Percentiles rank a stretch among this genome's conserved stretches.
phyloP scores from a whole-genome alignment of 2,797 vertebrate species.

The Macropus fuliginosus region DNA sequence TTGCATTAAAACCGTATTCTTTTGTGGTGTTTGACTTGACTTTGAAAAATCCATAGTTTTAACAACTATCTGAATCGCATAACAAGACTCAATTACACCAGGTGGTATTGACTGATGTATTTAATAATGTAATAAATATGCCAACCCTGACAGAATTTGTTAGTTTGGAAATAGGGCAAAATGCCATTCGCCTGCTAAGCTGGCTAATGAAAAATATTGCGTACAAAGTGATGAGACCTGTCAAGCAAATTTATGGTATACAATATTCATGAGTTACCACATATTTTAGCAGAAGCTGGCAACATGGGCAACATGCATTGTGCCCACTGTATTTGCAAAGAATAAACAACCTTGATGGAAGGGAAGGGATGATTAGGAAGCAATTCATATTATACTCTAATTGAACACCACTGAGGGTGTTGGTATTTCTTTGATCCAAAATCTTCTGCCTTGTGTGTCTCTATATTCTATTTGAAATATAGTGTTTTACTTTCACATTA shows the following conservation, averaged over 20 bases:
- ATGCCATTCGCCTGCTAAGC: constrained; percentile 77
- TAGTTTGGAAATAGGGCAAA: constrained; percentile 80
- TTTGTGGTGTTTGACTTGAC: constrained; percentile 75
- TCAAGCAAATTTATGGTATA: constrained; percentile 74
- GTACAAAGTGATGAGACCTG: constrained; percentile 71
- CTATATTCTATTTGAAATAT: constrained; percentile 59
- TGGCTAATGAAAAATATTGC: constrained; percentile 79
- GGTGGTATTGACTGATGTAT: constrained; percentile 78
- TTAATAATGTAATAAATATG: constrained; percentile 82
- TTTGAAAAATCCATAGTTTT: constrained; percentile 76
- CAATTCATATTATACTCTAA: constrained; percentile 6
- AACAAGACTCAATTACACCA: constrained; percentile 76
- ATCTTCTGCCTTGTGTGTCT: constrained; percentile 58
- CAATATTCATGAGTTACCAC: constrained; percentile 40
- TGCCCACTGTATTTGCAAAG: constrained; percentile 33
- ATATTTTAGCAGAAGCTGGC: constrained; percentile 61
- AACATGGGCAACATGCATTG: background rate
- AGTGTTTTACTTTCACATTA: constrained; percentile 79
- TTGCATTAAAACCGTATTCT: constrained; percentile 72
- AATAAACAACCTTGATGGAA: constrained; percentile 20
- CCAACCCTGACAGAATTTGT: constrained; percentile 79
- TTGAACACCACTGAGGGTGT: constrained; percentile 39
- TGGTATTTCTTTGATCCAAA: constrained; percentile 50
- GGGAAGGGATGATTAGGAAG: constrained; percentile 13
- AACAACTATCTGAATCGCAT: constrained; percentile 71